phyloP scores from a whole-genome alignment of 2,113 vertebrate species.

The Notechis scutatus region DNA sequence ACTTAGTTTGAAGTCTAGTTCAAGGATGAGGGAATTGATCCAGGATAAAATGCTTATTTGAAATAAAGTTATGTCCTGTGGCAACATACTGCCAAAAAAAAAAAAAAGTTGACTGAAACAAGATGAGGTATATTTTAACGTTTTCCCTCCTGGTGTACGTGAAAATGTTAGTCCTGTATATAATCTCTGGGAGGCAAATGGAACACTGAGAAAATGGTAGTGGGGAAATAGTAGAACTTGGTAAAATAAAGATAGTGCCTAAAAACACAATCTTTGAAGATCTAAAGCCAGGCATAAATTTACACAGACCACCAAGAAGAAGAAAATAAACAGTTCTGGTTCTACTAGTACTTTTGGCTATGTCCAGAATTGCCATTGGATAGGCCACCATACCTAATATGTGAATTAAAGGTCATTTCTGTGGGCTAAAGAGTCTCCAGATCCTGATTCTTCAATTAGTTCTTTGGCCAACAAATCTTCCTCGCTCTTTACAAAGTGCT shows the following conservation, averaged over 20 bases:
- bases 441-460: neutral
- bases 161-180: rapidly evolving
- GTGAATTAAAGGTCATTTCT: neutral
- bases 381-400: neutral
- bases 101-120: constrained; percentile 37
- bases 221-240: constrained; percentile 20
- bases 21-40: neutral
- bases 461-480: neutral
- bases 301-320: constrained; percentile 4
- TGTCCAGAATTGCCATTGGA: neutral
- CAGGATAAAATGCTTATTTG: constrained; percentile 50
- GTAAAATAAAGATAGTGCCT: constrained; percentile 19
- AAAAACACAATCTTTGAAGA: neutral
- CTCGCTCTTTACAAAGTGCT: neutral
- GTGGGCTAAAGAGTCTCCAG: neutral
- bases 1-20: constrained; percentile 11
- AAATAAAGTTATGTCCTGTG: constrained; percentile 44
- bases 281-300: neutral
- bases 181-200: constrained; percentile 1
- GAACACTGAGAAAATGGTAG: neutral
- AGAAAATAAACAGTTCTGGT: constrained; percentile 1
- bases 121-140: constrained; percentile 53
- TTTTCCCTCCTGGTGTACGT: neutral
- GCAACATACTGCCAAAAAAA: constrained; percentile 37
- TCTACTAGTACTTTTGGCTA: neutral